Evolutionary conservation across 1,140 invertebrate species (phyloP).

Genomic region (Hermatobates lingyangjiaoensis): DNA sequence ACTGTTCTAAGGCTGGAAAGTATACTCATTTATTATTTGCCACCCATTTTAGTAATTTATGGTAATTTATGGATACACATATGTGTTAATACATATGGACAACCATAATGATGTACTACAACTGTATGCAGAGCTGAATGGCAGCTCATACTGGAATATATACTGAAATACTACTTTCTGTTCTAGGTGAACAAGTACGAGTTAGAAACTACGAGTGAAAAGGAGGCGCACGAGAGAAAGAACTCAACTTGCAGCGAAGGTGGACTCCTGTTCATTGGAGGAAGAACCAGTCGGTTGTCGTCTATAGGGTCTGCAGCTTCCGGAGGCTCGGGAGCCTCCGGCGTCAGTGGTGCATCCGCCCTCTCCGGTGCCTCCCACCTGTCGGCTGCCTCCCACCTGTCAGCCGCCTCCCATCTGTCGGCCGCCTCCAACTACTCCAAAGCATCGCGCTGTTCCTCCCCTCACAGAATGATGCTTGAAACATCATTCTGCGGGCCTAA

Average conservation of each 20-base stretch:
- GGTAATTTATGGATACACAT: too few relatives aligned
- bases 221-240: constrained; percentile 30
- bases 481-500: constrained; percentile 75
- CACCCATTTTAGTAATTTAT: too few relatives aligned
- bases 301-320: constrained; percentile 40
- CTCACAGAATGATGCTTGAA: constrained; percentile 69
- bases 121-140: too few relatives aligned
- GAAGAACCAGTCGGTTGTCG: constrained; percentile 58
- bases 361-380: constrained; percentile 13
- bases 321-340: constrained; percentile 20
- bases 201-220: constrained; percentile 18
- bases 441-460: constrained; percentile 53
- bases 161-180: too few relatives aligned
- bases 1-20: too few relatives aligned
- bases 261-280: constrained; percentile 58
- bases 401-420: constrained; percentile 26
- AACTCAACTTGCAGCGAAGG: constrained; percentile 53
- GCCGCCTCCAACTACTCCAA: constrained; percentile 24
- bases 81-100: too few relatives aligned
- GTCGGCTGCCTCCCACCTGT: constrained; percentile 23
- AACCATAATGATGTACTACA: too few relatives aligned
- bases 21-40: too few relatives aligned
- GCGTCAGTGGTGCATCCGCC: constrained; percentile 24
- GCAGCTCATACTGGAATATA: too few relatives aligned
- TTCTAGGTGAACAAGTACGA: constrained; percentile 17